Evolutionary conservation across 2,113 vertebrate species (phyloP).

Genomic region (Peucedramus taeniatus): DNA sequence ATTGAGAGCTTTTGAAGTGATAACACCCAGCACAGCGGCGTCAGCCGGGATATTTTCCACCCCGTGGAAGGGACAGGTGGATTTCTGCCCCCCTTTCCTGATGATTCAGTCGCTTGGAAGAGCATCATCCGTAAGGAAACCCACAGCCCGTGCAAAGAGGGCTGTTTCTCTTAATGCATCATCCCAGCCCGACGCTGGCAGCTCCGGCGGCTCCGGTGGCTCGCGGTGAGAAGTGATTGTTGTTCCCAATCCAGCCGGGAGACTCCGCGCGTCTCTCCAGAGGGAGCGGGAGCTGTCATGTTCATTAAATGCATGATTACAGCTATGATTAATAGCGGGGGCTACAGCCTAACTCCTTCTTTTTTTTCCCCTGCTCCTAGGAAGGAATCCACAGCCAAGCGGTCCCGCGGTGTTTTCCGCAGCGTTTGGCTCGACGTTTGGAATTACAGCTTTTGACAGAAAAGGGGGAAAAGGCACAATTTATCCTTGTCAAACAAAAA

Average conservation of each 20-base stretch:
- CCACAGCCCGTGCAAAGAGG: not conserved
- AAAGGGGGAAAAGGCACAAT: not conserved
- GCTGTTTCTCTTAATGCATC: not conserved
- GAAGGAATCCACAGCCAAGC: not conserved
- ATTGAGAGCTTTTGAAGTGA: not conserved
- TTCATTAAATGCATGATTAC: constrained; percentile 70
- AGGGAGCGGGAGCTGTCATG: constrained; percentile 52
- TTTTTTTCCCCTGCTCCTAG: not conserved
- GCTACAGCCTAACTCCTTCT: constrained; percentile 24
- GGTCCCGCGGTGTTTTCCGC: not conserved
- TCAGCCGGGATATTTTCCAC: not conserved
- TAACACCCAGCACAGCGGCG: not conserved
- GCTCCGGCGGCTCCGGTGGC: not conserved
- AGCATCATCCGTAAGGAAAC: constrained; percentile 8
- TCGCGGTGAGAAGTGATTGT: not conserved
- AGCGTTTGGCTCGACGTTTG: accelerated
- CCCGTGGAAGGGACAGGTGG: not conserved
- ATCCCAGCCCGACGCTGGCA: not conserved
- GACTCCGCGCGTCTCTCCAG: not conserved
- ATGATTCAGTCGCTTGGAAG: not conserved
- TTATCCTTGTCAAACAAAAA: not conserved
- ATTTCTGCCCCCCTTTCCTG: not conserved
- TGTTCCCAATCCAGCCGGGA: not conserved
- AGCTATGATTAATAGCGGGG: constrained; percentile 62
- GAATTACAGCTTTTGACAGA: not conserved